phyloP scores from a whole-genome alignment of 2,888 invertebrate genomes.

The Nemotelus nigrinus region DNA sequence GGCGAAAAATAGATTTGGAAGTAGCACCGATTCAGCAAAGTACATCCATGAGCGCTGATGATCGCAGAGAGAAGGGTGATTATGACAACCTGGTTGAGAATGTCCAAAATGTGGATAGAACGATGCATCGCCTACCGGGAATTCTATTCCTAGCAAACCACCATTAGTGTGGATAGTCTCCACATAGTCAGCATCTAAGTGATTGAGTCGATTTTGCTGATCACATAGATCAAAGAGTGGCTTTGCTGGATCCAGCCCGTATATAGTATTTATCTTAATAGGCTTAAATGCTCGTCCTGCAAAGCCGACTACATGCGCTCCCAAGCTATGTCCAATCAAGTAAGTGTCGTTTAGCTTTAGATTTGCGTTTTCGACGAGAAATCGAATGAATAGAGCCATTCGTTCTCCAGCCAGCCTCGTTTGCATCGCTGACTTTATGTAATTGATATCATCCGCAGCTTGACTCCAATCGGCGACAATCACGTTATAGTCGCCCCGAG shows the following conservation, averaged over 20 bases:
- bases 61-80: constrained; percentile 62
- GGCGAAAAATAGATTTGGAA: constrained; percentile 57
- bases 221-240: constrained; percentile 55
- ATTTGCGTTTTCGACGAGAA: constrained; percentile 65
- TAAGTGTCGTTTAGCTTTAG: constrained; percentile 65
- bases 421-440: constrained; percentile 67
- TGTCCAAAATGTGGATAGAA: constrained; percentile 68
- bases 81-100: constrained; percentile 67
- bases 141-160: constrained; percentile 57
- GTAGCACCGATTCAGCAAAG: constrained; percentile 64
- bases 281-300: constrained; percentile 68
- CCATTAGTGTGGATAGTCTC: constrained; percentile 62
- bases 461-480: constrained; percentile 71
- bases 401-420: constrained; percentile 55
- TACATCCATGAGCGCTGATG: constrained; percentile 64
- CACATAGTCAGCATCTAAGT: constrained; percentile 59
- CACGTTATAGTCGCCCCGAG: constrained; percentile 69
- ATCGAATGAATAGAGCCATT: constrained; percentile 58
- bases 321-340: constrained; percentile 70
- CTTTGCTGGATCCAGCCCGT: constrained; percentile 59
- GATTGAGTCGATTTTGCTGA: constrained; percentile 54
- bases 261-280: constrained; percentile 68
- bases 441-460: constrained; percentile 69
- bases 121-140: constrained; percentile 64
- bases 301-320: constrained; percentile 69